Base-by-base conservation (phyloP, 2,888 invertebrate species). In the Tachystola acroxantha region DNA sequence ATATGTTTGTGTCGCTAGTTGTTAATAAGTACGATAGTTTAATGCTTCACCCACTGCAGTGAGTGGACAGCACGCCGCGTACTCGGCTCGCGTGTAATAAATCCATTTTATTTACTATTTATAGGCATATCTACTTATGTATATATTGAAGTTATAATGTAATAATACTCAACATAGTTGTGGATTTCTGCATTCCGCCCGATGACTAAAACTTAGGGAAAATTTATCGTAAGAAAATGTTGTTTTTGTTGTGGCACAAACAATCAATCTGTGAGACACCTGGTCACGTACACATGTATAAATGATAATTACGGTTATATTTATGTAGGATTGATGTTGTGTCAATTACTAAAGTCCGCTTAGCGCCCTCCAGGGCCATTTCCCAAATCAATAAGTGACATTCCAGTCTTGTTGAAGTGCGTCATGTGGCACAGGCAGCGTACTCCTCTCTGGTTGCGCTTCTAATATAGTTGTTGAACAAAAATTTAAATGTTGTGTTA, bases 111-210 rank as follows among this genome's bases (percentile, higher is more conserved):
- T 76, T 78, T 74, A 74, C 64, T 76, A 65, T 71, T 67, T 70
- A 66, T 76, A 80, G 72, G 65, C 68, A 62, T 76, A 71, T 80
- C 70, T 82, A 82, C 77, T 77, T 84, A 79, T 84, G 80, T 85
- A 84, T 84, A 81, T 86, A 84, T 84, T 78, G 81, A 79, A 57
- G 40, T 49, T 50, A 47, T 62, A 51, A 72, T 65, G 59, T 79
- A 68, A 73, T 74, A 81, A 84, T 82, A 85, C 82, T 85, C 84
- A 84, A 84, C 84, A 78, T 85, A 84, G 85, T 87, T 87, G 86
- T 86, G 87, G 87, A 85, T 85, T 81, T 85, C 82, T 84, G 88
- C 88, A 87, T 87, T 87, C 87, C 87, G 85, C 86, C 85, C 85
- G 84, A 84, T 77, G 87, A 86, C 85, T 84, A 81, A 84, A 85